These are phyloP conservation scores for Pionites leucogaster DNA, from an alignment of 2,113 vertebrate genomes.

Conservation along the genomic window DNA sequence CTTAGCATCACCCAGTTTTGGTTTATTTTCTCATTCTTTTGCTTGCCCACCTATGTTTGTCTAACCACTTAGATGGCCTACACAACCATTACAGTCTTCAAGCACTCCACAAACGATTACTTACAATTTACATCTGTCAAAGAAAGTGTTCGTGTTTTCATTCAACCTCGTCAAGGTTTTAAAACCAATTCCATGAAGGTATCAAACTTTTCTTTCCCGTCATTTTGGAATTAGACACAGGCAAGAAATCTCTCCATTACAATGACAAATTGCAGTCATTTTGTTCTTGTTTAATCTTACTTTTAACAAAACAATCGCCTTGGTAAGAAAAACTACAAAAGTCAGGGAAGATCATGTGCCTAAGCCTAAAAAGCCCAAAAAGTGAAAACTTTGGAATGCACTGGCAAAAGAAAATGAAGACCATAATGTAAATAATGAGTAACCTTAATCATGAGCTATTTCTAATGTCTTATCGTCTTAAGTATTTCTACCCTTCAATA, in stretches of 20 bases:
- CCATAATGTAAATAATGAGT: neutral
- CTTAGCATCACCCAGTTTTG: neutral
- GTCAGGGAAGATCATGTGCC: neutral
- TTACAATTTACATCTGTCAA: neutral
- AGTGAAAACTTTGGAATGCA: neutral
- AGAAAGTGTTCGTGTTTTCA: neutral
- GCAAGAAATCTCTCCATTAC: neutral
- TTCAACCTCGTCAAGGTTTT: neutral
- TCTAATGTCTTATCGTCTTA: neutral
- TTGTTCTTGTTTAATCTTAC: neutral
- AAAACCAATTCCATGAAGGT: neutral
- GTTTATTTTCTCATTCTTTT: neutral
- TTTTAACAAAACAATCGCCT: slow-evolving; percentile 33
- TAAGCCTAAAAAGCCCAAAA: neutral
- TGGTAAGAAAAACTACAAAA: neutral
- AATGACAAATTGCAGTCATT: slow-evolving; percentile 27
- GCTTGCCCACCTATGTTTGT: slow-evolving; percentile 10
- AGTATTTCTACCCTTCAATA: neutral
- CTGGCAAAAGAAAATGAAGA: neutral
- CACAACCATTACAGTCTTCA: neutral
- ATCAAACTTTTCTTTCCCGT: neutral
- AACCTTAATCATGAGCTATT: neutral
- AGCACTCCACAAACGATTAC: neutral
- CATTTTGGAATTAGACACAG: neutral
- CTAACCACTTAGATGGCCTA: neutral